Base-by-base conservation (phyloP, 1,140 invertebrate genomes). In the Heliothis virescens region DNA sequence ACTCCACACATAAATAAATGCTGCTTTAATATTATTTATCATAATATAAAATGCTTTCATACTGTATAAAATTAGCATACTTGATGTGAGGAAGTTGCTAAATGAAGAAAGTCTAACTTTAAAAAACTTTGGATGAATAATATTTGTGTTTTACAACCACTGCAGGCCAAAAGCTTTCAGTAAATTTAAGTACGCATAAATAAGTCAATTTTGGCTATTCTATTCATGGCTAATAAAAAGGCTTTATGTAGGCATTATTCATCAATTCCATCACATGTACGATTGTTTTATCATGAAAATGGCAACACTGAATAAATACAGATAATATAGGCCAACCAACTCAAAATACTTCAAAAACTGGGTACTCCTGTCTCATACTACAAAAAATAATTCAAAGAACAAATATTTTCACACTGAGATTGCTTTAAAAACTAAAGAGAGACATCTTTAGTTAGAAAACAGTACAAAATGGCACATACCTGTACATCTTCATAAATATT, bases 1-100 rank as follows among this genome's bases (percentile, higher is more conserved):
- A 67, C 75, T 76, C 62, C 62, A 77, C 62, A 78, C 47, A 77
- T 65, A 65, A 26, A 78, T 76, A 76, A 76, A 76, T 76, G 74
- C 74, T 76, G 59, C n/a, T 34, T 62, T 52, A 50, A 48, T 62
- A 65, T 72, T 34, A 50, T 52, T 65, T 76, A 60, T 29, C 15
- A 76, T 67, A 67, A 76, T 67, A 67, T 34, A 76, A 76, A 76
- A 76, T 76, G 59, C 74, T 76, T 71, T 29, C 21, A 65, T 76
- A 74, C 72, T 50, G 57, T 63, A 75, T 13, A 76, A 65, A 53
- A 76, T 63, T 53, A 21, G 13, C 26, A 71, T 53, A 76, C 65
- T 62, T 60, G 0, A 12, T 48, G 50, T 76, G 26, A n/a, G 10
- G 11, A 75, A 21, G 18, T 34, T 26, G 74, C 60, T 63, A 11